A percentile compares a stretch with the other conserved stretches of the same genome.
phyloP scores from a whole-genome alignment of 2,888 invertebrate species.

The Papilio protenor region DNA sequence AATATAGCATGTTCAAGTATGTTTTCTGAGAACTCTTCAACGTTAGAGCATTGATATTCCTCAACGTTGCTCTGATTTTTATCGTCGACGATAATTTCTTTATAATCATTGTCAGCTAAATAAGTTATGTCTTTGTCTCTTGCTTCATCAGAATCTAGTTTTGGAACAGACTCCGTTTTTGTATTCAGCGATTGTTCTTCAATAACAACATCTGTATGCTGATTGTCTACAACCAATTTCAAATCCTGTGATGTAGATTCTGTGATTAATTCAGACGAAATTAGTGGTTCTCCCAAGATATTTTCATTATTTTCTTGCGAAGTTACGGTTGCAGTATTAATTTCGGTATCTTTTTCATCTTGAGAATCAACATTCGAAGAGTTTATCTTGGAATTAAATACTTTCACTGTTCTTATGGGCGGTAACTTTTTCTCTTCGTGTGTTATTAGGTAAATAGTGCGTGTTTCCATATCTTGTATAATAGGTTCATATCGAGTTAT shows the following conservation, averaged over 20 bases:
- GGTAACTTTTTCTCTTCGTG: constrained; percentile 89
- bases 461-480: constrained; percentile 67
- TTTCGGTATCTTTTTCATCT: constrained; percentile 50
- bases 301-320: constrained; percentile 10
- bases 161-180: neutral
- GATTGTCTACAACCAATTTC: neutral
- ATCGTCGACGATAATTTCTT: constrained; percentile 24
- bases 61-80: constrained; percentile 19
- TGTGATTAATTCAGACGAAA: neutral
- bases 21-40: constrained; percentile 57
- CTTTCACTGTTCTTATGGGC: constrained; percentile 83
- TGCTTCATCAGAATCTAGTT: constrained; percentile 11
- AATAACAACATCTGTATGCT: constrained; percentile 3
- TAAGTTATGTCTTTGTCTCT: neutral
- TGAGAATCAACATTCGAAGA: constrained; percentile 66
- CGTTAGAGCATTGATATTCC: constrained; percentile 32
- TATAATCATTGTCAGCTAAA: neutral
- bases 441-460: constrained; percentile 87
- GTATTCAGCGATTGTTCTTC: neutral
- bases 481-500: constrained; percentile 65
- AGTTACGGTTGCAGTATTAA: neutral
- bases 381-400: constrained; percentile 86
- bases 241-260: neutral
- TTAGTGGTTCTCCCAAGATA: neutral
- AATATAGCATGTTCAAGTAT: constrained; percentile 84